These are phyloP conservation scores for Neolamprologus kungweensis DNA, from an alignment of 2,113 vertebrate genomes.

Conservation along the genomic window DNA sequence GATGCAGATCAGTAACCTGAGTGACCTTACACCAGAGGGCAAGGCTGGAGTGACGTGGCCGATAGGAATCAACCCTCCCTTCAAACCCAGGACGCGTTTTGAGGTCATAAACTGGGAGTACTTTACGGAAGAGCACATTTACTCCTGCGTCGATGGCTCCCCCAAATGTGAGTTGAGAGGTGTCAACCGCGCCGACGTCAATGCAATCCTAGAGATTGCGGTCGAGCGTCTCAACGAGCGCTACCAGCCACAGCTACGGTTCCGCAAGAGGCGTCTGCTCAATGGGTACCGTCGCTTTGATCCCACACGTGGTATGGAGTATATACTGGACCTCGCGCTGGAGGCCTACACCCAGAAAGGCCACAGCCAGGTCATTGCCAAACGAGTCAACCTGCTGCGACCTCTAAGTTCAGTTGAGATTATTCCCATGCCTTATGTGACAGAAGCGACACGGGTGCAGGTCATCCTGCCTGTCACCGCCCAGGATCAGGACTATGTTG, in stretches of 20 bases:
- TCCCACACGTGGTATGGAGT: conserved; percentile 92
- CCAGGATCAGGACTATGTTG: conserved; percentile 76
- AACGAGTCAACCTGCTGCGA: conserved; percentile 83
- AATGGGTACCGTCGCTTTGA: conserved; percentile 94
- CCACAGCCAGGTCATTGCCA: conserved; percentile 81
- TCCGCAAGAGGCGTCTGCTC: conserved; percentile 82
- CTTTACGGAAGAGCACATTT: conserved; percentile 92
- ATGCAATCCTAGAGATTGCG: conserved; percentile 77
- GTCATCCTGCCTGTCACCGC: conserved; percentile 86
- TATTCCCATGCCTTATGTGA: conserved; percentile 95
- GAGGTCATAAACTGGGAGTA: conserved; percentile 96
- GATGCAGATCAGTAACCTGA: conserved; percentile 94
- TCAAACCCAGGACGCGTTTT: conserved; percentile 86
- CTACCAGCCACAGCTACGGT: conserved; percentile 87
- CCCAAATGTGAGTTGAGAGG: conserved; percentile 91
- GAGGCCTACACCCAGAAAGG: conserved; percentile 88
- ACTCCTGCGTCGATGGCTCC: conserved; percentile 82
- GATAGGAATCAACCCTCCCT: conserved; percentile 85
- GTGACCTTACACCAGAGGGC: conserved; percentile 81
- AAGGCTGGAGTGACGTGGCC: conserved; percentile 86
- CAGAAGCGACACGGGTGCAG: conserved; percentile 89
- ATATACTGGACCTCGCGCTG: conserved; percentile 85
- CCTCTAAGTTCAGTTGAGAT: conserved; percentile 89
- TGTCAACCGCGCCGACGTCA: conserved; percentile 78
- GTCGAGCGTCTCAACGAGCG: conserved; percentile 83